Evolutionary conservation across 1,140 invertebrate species (phyloP).

Genomic region (Nasonia vitripennis): DNA sequence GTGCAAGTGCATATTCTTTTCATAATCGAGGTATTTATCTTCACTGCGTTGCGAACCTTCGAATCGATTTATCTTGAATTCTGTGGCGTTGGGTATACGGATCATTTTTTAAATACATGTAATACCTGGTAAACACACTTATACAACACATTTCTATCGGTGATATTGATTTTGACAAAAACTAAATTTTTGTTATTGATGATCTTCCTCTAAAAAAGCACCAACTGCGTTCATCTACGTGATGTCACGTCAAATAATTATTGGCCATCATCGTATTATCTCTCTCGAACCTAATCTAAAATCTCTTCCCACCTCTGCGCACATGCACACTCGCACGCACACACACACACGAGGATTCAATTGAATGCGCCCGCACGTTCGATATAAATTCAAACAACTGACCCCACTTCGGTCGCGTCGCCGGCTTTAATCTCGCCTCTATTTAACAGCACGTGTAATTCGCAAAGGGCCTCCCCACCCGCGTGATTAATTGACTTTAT

Average conservation of each 20-base stretch:
- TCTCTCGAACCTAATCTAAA: not conserved
- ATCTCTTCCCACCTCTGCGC: not conserved
- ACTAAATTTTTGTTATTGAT: too few species aligned
- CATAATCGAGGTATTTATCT: not conserved
- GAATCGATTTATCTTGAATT: too few species aligned
- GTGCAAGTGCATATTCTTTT: conserved; percentile 11
- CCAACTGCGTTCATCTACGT: too few species aligned
- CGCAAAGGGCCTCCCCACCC: not conserved
- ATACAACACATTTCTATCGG: too few species aligned
- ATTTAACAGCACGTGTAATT: conserved; percentile 45
- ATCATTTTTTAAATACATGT: too few species aligned
- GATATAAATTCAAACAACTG: conserved; percentile 30
- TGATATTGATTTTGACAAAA: too few species aligned
- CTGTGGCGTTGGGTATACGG: too few species aligned
- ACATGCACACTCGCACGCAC: not conserved
- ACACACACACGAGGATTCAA: not conserved
- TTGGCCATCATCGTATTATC: not conserved
- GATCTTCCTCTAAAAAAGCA: too few species aligned
- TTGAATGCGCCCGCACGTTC: not conserved
- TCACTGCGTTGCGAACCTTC: too few species aligned
- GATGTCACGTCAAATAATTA: not conserved
- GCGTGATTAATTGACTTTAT: conserved; percentile 50
- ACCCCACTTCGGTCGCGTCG: not conserved
- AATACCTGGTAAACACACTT: too few species aligned
- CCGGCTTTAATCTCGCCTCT: conserved; percentile 38